Evolutionary conservation across 2,888 invertebrate genomes (phyloP).

Genomic region (Holacanthella duospinosa): DNA sequence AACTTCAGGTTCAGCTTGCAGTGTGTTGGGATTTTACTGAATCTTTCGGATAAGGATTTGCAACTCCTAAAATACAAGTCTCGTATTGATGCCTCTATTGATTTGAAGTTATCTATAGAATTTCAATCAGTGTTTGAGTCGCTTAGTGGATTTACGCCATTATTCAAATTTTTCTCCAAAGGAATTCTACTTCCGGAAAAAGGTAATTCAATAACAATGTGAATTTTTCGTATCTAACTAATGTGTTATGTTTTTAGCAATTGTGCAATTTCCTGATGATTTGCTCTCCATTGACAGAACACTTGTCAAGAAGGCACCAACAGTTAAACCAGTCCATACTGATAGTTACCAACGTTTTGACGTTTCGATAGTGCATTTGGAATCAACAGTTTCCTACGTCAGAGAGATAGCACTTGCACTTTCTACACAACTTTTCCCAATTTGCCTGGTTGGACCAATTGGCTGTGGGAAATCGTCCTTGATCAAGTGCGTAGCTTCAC

Average conservation of each 20-base stretch:
- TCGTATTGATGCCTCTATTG: background rate
- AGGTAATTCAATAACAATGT: background rate
- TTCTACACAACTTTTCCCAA: slow-evolving; percentile 29
- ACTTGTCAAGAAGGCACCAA: background rate
- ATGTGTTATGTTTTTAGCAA: background rate
- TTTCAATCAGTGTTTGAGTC: background rate
- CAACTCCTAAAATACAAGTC: background rate
- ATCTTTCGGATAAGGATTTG: background rate
- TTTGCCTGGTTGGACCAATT: slow-evolving; percentile 73
- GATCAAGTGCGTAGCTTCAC: slow-evolving; percentile 67
- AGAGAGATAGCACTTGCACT: slow-evolving; percentile 1
- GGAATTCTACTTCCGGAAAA: background rate
- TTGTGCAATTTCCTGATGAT: background rate
- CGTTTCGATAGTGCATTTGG: background rate
- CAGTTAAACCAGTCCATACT: background rate
- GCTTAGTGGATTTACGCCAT: no score
- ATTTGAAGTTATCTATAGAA: background rate
- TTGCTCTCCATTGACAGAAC: background rate
- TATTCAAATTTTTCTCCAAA: no score
- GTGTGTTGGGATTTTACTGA: background rate
- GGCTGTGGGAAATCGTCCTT: slow-evolving; percentile 90
- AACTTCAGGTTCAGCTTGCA: background rate
- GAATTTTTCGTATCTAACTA: background rate
- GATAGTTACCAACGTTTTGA: background rate
- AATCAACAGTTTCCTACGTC: background rate